phyloP scores from a whole-genome alignment of 2,888 invertebrate species.

The Netelia melanura region DNA sequence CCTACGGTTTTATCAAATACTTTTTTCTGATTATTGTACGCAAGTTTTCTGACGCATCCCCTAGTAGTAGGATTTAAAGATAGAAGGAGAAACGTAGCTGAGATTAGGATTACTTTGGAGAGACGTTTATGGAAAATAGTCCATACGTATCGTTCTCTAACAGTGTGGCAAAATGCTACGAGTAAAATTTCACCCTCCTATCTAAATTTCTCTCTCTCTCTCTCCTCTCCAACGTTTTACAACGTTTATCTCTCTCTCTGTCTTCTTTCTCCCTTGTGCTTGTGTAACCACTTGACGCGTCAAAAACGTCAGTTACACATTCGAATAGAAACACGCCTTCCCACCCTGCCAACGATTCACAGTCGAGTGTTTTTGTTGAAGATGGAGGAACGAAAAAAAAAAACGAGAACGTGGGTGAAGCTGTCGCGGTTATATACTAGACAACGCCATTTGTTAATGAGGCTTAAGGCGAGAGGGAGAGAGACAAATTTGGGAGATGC shows the following conservation, averaged over 20 bases:
- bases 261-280: conserved; percentile 34
- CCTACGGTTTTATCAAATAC: background rate
- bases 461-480: conserved; percentile 34
- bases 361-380: conserved; percentile 69
- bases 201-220: conserved; percentile 37
- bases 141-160: conserved; percentile 57
- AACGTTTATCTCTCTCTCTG: background rate
- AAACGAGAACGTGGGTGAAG: conserved; percentile 16
- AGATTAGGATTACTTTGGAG: conserved; percentile 67
- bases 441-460: conserved; percentile 68
- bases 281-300: conserved; percentile 80
- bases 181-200: conserved; percentile 61
- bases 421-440: conserved; percentile 35
- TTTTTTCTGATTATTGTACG: background rate
- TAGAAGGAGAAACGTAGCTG: conserved; percentile 44
- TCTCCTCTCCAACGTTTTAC: conserved; percentile 15
- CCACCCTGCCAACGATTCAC: conserved; percentile 39
- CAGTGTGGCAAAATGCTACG: conserved; percentile 45
- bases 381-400: conserved; percentile 48
- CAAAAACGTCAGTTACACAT: conserved; percentile 83
- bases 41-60: background rate
- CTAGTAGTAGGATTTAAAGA: conserved; percentile 16
- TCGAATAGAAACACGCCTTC: conserved; percentile 68
- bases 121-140: conserved; percentile 83
- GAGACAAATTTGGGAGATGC: conserved; percentile 27